phyloP scores from a whole-genome alignment of 2,113 vertebrate species.

The Chlamydotis undulata region DNA sequence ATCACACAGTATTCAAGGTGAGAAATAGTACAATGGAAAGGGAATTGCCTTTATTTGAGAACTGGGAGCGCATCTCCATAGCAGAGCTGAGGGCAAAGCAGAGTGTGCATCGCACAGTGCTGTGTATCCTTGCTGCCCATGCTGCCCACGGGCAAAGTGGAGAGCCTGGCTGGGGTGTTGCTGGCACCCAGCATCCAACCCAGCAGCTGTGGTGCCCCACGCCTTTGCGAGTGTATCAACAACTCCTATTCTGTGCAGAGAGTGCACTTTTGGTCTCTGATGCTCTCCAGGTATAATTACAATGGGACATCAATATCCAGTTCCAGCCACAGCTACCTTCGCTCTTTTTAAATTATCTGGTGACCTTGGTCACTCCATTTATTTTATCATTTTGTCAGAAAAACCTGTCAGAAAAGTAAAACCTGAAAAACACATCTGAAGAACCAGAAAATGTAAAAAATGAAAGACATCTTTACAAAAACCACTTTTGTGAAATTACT shows the following conservation, averaged over 20 bases:
- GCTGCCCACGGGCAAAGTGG: not conserved
- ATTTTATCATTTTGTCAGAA: not conserved
- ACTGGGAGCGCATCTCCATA: not conserved
- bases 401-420: not conserved
- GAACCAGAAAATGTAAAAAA: not conserved
- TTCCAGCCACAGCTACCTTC: not conserved
- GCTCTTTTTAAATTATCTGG: not conserved
- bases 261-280: not conserved
- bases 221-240: not conserved
- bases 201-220: not conserved
- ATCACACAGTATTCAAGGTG: not conserved
- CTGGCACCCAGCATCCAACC: not conserved
- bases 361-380: not conserved
- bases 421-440: not conserved
- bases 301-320: not conserved
- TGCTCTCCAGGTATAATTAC: not conserved
- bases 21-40: not conserved
- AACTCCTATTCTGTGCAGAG: not conserved
- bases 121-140: accelerated
- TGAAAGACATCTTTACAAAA: not conserved
- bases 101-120: accelerated
- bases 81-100: not conserved
- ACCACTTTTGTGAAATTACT: not conserved
- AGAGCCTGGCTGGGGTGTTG: not conserved
- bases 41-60: not conserved